Conservation (phyloP, 2,113 vertebrate genomes). For the Megaceryle torquata region DNA sequence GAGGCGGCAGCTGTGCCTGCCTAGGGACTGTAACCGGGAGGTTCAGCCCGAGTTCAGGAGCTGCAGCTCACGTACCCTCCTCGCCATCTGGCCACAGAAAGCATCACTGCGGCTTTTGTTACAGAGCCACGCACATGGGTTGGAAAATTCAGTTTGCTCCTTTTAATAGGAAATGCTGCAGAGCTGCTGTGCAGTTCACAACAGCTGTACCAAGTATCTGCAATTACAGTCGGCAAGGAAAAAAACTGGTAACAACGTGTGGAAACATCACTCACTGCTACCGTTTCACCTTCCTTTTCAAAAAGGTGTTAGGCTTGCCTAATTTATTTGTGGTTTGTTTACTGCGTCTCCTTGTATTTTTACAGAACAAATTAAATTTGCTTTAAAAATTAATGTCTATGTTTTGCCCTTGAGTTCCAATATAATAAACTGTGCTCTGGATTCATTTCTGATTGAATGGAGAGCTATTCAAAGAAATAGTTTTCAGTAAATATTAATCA, state of each 20-base stretch:
- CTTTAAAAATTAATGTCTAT: neutral
- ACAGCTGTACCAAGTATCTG: neutral
- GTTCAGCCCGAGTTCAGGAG: conserved; percentile 53
- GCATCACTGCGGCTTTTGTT: neutral
- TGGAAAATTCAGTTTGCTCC: neutral
- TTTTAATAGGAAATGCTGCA: neutral
- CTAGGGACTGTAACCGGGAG: neutral
- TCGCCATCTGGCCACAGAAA: conserved; percentile 34
- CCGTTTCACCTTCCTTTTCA: neutral
- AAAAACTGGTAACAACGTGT: neutral
- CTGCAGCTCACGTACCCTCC: neutral
- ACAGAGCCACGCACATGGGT: neutral
- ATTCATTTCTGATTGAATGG: neutral
- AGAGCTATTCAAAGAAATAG: neutral
- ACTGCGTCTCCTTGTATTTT: neutral
- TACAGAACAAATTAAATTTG: neutral
- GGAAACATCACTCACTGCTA: neutral
- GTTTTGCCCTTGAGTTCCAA: neutral
- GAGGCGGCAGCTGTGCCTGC: neutral
- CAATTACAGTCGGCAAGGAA: neutral
- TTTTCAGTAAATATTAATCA: neutral
- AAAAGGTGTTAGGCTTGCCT: neutral
- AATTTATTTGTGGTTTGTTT: neutral
- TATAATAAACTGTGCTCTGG: neutral
- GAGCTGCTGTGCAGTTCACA: neutral